Evolutionary conservation across 2,113 vertebrate species (phyloP), one percentile per base, ranked within the genome.

Genomic region (Todiramphus saurophagus): DNA sequence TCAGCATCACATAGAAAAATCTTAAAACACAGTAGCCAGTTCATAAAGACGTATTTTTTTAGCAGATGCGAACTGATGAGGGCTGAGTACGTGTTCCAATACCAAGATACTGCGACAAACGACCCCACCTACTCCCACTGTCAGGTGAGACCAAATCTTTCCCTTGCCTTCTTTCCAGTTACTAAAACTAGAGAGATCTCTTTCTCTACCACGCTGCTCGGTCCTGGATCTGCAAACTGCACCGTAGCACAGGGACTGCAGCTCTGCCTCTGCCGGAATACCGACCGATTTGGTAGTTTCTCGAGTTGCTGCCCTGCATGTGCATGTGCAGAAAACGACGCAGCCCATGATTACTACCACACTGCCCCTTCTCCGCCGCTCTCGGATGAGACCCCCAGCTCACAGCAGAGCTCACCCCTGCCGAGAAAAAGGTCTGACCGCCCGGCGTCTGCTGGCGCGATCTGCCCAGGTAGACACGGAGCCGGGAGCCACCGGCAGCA

Each of bases 11-110:
- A 74, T 0, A 24, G 17, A 50, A 51, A 67, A 15, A 69, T 8
- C 6, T 25, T 24, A 16, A 62, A 78, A 33, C 37, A 51, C 28
- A 11, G 8, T 10, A 70, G n/a, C 23, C 64, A 86, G 23, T 28
- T 56, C 62, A 20, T 3, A 25, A 77, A 67, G 5, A 51, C 51
- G n/a, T 46, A 16, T 9, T 46, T 10, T 77, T 44, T 35, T 30
- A 7, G 46, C 31, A 83, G 27, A 55, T 4, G 18, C 10, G 66
- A 72, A 35, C 33, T 4, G 30, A 5, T 16, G 15, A 55, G 37
- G 2, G 4, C n/a, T 15, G 10, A 14, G 12, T 15, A 51, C 5
- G 0, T 2, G 21, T 37, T 43, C 43, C 48, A 19, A 1, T 4
- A 44, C 8, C 27, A 30, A n/a, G 7, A 17, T 7, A 13, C 56